Percentiles rank a stretch among this genome's conserved stretches.
Evolutionary conservation across 2,888 invertebrate species (phyloP).

Genomic region (Nephrocerus scutellatus): DNA sequence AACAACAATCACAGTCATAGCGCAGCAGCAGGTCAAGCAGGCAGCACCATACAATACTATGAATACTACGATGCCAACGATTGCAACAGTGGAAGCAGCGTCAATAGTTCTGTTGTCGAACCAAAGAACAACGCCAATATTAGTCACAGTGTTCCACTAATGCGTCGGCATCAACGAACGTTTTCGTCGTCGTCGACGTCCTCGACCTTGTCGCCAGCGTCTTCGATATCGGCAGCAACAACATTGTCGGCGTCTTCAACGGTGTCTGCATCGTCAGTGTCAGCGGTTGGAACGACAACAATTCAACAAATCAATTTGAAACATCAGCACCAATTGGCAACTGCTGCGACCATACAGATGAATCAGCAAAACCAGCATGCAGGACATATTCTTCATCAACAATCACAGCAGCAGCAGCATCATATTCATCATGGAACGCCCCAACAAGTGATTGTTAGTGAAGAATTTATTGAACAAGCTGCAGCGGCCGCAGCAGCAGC

Average conservation of each 20-base stretch:
- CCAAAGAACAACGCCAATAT: slow-evolving; percentile 19
- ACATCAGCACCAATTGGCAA: slow-evolving; percentile 16
- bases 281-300: slow-evolving; percentile 5
- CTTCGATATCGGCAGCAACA: slow-evolving; percentile 15
- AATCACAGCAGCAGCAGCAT: slow-evolving; percentile 25
- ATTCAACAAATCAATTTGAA: slow-evolving; percentile 13
- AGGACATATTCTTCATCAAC: too few relatives aligned
- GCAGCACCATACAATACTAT: slow-evolving; percentile 24
- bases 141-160: slow-evolving; percentile 20
- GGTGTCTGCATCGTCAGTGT: background rate
- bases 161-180: slow-evolving; percentile 25
- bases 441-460: slow-evolving; percentile 37
- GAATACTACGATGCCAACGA: slow-evolving; percentile 30
- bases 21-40: slow-evolving; percentile 20
- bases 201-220: slow-evolving; percentile 22
- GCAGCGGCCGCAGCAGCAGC: slow-evolving; percentile 20
- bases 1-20: slow-evolving; percentile 16
- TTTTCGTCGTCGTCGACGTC: slow-evolving; percentile 23
- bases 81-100: slow-evolving; percentile 18
- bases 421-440: slow-evolving; percentile 26
- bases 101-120: slow-evolving; percentile 19
- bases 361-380: too few relatives aligned
- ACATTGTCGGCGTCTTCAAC: slow-evolving; percentile 3
- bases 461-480: slow-evolving; percentile 32
- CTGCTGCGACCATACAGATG: too few relatives aligned